Base-by-base conservation (phyloP, 2,113 vertebrate genomes). In the Pygoscelis adeliae region DNA sequence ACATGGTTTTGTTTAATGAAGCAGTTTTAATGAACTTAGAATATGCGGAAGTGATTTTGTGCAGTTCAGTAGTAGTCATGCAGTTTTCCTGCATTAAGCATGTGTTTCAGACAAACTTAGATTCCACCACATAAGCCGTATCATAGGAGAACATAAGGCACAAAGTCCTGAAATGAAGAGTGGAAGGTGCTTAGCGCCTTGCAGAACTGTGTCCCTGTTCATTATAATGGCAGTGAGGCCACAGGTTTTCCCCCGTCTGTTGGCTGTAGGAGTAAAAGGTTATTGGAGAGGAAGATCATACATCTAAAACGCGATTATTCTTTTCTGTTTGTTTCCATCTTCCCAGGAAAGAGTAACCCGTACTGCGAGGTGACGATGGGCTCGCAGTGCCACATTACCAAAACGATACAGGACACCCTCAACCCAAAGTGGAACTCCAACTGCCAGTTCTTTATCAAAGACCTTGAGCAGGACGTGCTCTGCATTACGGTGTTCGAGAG, bases 291-390 rank as follows among this genome's bases (percentile, higher is more conserved):
- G 71, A 94, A 63, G 27, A 44, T 40, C 27, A 81, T 15, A 1
- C 36, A 11, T 20, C n/a, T 63, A 5, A 67, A 82, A 12, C 1
- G 1, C 3, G 0, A 62, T 81, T 76, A 5, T 25, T 44, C 4
- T 5, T 77, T 40, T 81, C 49, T 66, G 25, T 47, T 47, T 85
- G n/a, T 69, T 90, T 78, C 92, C 46, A 52, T 59, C 53, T 27
- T 79, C 59, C 53, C 93, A 99, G 99, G 99, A 29, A 99, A 99
- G 97, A 99, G 99, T 66, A 99, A 99, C 97, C 99, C 99, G 0
- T 99, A 99, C 98, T 99, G 99, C 44, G 99, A 99, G 98, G 99
- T 99, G 87, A 99, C 99, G 5, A 99, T 99, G 99, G 99, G 99
- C 21, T 99, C 99, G 21, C 99, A 99, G 98, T 99, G 99, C 96